These are phyloP conservation scores for Pollimyrus isidori DNA, from an alignment of 2,113 vertebrate species.

Conservation along the genomic window DNA sequence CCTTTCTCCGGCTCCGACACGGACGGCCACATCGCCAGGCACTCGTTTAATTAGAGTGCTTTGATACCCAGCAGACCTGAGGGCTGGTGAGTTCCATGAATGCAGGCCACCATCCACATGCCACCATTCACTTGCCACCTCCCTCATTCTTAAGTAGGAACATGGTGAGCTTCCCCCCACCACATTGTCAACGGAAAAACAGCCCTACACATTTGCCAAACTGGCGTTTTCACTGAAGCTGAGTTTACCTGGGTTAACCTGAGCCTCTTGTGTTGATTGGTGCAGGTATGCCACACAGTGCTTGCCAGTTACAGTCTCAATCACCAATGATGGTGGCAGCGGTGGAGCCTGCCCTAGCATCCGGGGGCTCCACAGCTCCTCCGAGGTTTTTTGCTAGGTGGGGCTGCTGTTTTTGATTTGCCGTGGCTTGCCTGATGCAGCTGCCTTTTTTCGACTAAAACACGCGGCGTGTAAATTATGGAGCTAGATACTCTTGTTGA, in stretches of 20 bases:
- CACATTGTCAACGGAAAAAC: constrained; percentile 34
- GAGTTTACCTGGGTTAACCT: constrained; percentile 64
- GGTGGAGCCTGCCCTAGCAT: constrained; percentile 23
- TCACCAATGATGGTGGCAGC: constrained; percentile 26
- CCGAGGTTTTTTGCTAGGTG: background rate
- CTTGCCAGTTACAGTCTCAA: background rate
- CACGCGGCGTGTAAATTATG: constrained; percentile 55
- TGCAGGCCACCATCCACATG: constrained; percentile 92
- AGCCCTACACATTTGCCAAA: constrained; percentile 53
- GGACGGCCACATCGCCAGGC: background rate
- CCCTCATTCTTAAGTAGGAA: constrained; percentile 68
- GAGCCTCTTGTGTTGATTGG: constrained; percentile 47
- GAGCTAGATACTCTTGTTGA: constrained; percentile 42
- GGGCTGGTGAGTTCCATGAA: constrained; percentile 95
- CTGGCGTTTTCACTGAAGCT: constrained; percentile 68
- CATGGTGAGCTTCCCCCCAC: constrained; percentile 42
- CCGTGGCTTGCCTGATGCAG: constrained; percentile 47
- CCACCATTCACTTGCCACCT: constrained; percentile 82
- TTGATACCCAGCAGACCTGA: constrained; percentile 98
- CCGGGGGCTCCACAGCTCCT: background rate
- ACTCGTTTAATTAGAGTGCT: constrained; percentile 99
- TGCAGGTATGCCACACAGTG: background rate
- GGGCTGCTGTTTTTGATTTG: constrained; percentile 61
- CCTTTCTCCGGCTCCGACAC: constrained; percentile 78
- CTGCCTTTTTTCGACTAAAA: constrained; percentile 54